Evolutionary conservation across 1,140 invertebrate species (phyloP).

Genomic region (Bradysia coprophila): DNA sequence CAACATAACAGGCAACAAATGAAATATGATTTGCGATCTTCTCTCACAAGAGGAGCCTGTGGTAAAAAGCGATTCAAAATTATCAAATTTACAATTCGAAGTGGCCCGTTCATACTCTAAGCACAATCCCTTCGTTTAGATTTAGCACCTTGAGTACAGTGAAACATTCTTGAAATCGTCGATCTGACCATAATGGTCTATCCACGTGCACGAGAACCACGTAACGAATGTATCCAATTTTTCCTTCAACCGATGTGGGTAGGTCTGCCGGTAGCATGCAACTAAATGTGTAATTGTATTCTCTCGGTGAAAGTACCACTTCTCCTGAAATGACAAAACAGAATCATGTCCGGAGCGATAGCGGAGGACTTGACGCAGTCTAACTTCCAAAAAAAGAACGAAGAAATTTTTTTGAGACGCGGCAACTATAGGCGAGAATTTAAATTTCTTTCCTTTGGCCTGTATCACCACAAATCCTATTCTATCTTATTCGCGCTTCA

Average conservation of each 20-base stretch:
- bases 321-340: too few species aligned
- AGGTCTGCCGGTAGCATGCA: neutral
- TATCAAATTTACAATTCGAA: neutral
- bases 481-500: too few species aligned
- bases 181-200: neutral
- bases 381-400: too few species aligned
- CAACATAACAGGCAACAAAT: neutral
- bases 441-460: too few species aligned
- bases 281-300: too few species aligned
- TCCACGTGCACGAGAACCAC: neutral
- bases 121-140: neutral
- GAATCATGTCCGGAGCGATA: too few species aligned
- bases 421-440: too few species aligned
- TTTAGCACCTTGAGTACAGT: neutral
- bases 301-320: too few species aligned
- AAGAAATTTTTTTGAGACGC: too few species aligned
- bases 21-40: neutral
- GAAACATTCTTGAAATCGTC: neutral
- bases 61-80: neutral
- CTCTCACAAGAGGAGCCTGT: neutral
- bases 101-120: neutral
- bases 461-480: too few species aligned
- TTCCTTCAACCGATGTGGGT: slow-evolving; percentile 1
- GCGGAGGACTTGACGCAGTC: too few species aligned
- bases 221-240: neutral